A percentile compares a stretch with the other conserved stretches of the same genome.
phyloP scores from a whole-genome alignment of 2,888 invertebrate species.

The Prionchulus punctatus region DNA sequence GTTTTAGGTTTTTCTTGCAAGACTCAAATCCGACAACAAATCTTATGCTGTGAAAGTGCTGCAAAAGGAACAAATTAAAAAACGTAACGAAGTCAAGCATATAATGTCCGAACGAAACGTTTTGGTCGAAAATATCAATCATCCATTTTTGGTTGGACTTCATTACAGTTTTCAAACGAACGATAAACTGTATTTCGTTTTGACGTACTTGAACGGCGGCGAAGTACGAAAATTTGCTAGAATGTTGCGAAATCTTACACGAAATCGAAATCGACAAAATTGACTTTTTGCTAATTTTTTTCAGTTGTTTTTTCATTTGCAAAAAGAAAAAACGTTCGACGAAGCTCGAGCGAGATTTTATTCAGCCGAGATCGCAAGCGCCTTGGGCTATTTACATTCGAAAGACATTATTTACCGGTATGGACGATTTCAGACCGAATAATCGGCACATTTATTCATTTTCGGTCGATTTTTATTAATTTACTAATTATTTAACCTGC shows the following conservation, averaged over 20 bases:
- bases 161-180: slow-evolving; percentile 92
- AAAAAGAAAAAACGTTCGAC: slow-evolving; percentile 90
- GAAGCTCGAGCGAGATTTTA: slow-evolving; percentile 84
- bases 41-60: slow-evolving; percentile 54
- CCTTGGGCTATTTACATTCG: slow-evolving; percentile 85
- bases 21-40: slow-evolving; percentile 78
- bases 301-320: slow-evolving; percentile 98
- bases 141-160: slow-evolving; percentile 90
- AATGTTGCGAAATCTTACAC: slow-evolving; percentile 48
- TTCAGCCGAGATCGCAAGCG: slow-evolving; percentile 93
- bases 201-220: slow-evolving; percentile 94
- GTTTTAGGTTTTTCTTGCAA: slow-evolving; percentile 77
- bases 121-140: slow-evolving; percentile 83
- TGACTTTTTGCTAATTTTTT: too few relatives aligned
- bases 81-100: slow-evolving; percentile 97
- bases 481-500: too few relatives aligned
- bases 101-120: slow-evolving; percentile 97
- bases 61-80: slow-evolving; percentile 87
- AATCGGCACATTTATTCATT: too few relatives aligned
- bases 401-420: slow-evolving; percentile 84
- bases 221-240: too few relatives aligned
- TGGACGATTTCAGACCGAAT: too few relatives aligned
- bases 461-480: too few relatives aligned
- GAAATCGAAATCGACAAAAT: background rate
- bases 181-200: slow-evolving; percentile 91